Base-by-base conservation (phyloP, 2,888 invertebrate genomes). In the Hirtodrosophila confusa region DNA sequence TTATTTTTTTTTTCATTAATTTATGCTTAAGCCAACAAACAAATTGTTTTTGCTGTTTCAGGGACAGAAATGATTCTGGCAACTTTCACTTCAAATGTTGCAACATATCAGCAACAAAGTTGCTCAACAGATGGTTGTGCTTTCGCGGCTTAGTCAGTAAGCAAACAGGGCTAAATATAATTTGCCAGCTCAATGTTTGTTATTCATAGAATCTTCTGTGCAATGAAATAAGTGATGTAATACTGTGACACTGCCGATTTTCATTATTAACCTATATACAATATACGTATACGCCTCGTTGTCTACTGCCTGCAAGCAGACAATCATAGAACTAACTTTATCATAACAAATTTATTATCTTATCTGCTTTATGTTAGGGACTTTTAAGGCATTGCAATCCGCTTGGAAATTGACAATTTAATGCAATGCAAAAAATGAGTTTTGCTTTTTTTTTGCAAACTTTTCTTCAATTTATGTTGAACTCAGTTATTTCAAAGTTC, bases 221-320 rank as follows among this genome's bases (percentile, higher is more conserved):
- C 2, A 58, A 49, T 36, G 40, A 45, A 58, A 74, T 55, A 64
- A 69, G 63, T 82, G 65, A 76, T 82, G 74, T 67, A 78, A 61
- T 45, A 12, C 12, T 11, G 23, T 23, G 36, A 24, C 37, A 47
- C 44, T 49, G 43, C 60, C 54, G 51, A 63, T 47, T 39, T 71
- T 82, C 31, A 31, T 4, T 31, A 7, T 6, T 6, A 4, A 31
- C 4, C 27, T 2, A 27, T 73, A 80, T 69, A 60, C 50, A 57
- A 60, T 82, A 27, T 62, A 58, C 62, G 62, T 65, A 63, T 45
- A 54, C 41, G 41, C 37, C 48, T 33, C 33, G 39, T 40, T 64
- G 53, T 50, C 55, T 43, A 12, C 27, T 6, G 1, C 27, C 17
- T 6, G 6, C 27, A 27, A 23, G 9, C 33, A 24, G 9, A 17